phyloP scores from a whole-genome alignment of 2,797 vertebrate species.

The Gymnodraco acuticeps region DNA sequence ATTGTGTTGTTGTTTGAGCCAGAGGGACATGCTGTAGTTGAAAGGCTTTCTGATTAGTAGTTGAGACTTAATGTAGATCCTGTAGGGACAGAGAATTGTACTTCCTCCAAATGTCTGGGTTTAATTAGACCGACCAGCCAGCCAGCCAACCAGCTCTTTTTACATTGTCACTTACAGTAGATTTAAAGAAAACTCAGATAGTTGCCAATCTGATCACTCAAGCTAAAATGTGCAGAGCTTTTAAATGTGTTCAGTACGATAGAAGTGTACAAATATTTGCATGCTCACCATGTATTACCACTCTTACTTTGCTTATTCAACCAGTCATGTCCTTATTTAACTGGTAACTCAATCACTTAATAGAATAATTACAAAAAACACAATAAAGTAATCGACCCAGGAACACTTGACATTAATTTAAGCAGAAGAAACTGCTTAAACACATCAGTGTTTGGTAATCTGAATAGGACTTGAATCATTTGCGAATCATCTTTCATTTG shows the following conservation, averaged over 20 bases:
- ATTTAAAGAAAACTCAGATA: not conserved
- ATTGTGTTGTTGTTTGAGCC: constrained; percentile 45
- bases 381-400: constrained; percentile 9
- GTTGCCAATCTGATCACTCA: constrained; percentile 30
- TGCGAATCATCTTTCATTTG: constrained; percentile 73
- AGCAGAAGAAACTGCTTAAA: constrained; percentile 50
- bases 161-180: constrained; percentile 25
- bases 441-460: constrained; percentile 45
- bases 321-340: constrained; percentile 8
- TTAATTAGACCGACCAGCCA: constrained; percentile 70
- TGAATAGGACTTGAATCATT: constrained; percentile 72
- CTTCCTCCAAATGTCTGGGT: constrained; percentile 74
- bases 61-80: constrained; percentile 67
- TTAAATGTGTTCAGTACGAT: constrained; percentile 11
- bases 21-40: constrained; percentile 54
- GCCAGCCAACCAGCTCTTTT: constrained; percentile 45
- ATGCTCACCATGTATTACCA: constrained; percentile 12
- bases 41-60: constrained; percentile 71
- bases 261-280: constrained; percentile 11
- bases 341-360: constrained; percentile 21
- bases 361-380: constrained; percentile 10
- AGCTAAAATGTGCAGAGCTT: constrained; percentile 12
- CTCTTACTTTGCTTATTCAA: not conserved
- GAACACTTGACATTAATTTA: constrained; percentile 39
- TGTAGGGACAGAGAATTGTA: constrained; percentile 66